Conservation (phyloP, 64 coral and sea anemone genomes). For the Montipora foliosa region DNA sequence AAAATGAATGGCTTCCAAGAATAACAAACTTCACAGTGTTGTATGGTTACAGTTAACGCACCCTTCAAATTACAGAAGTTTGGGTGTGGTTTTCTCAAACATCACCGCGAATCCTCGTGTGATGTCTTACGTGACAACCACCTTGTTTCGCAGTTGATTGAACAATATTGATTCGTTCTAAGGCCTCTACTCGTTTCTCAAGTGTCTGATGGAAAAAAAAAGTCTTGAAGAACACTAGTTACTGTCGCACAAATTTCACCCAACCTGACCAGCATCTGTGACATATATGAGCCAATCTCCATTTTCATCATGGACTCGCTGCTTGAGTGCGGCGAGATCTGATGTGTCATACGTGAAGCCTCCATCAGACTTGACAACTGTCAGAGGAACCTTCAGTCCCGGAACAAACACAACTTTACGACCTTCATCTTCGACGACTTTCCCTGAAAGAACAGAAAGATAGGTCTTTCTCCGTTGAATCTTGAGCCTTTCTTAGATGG, state of each 20-base stretch:
- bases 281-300: conserved; percentile 97
- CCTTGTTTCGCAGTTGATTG: too few relatives aligned
- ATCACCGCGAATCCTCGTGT: too few relatives aligned
- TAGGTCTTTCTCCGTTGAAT: not conserved
- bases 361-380: conserved; percentile 97
- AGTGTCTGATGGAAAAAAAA: too few relatives aligned
- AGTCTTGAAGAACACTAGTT: too few relatives aligned
- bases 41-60: too few relatives aligned
- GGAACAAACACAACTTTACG: conserved; percentile 93
- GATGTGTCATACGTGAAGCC: conserved; percentile 98
- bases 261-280: conserved; percentile 95
- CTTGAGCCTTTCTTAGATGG: not conserved
- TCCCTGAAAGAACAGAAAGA: conserved; percentile 39
- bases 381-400: conserved; percentile 82
- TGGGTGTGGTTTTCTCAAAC: too few relatives aligned
- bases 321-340: conserved; percentile 88
- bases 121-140: too few relatives aligned
- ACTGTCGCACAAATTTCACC: not conserved
- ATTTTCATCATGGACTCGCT: conserved; percentile 85
- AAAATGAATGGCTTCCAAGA: too few relatives aligned
- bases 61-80: too few relatives aligned
- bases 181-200: too few relatives aligned
- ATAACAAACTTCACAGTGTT: too few relatives aligned
- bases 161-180: too few relatives aligned
- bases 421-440: conserved; percentile 84